A percentile compares a stretch with the other conserved stretches of the same genome.
These are phyloP conservation scores for Nasua narica DNA, from an alignment of 2,797 vertebrate species.

Conservation along the genomic window DNA sequence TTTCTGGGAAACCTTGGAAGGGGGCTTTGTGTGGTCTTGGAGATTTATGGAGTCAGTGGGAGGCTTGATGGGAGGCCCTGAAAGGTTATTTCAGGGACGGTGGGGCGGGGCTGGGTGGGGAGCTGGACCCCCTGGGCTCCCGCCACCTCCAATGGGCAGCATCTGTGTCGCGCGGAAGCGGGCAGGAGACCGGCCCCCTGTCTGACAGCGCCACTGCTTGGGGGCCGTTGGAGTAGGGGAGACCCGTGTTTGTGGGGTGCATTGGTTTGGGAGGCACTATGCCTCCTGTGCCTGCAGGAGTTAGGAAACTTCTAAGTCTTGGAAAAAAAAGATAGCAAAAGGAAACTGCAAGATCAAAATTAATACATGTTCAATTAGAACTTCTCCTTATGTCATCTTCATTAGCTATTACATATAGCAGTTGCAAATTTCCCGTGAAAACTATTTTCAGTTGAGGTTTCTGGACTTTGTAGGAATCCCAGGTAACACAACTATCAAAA, in stretches of 20 bases:
- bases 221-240: not conserved
- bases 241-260: not conserved
- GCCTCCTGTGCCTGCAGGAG: not conserved
- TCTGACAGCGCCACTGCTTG: not conserved
- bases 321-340: not conserved
- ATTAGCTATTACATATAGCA: not conserved
- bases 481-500: not conserved
- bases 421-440: not conserved
- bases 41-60: not conserved
- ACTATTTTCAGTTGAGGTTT: not conserved
- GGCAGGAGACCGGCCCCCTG: not conserved
- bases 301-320: not conserved
- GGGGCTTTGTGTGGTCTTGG: not conserved
- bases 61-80: not conserved
- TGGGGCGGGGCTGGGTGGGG: not conserved
- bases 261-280: not conserved
- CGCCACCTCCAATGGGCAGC: not conserved
- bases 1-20: not conserved
- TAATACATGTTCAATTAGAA: not conserved
- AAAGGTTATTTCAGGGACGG: not conserved
- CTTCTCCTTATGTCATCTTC: not conserved
- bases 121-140: not conserved
- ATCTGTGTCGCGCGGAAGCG: not conserved
- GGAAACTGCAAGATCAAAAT: not conserved
- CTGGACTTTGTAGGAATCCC: not conserved